Conservation (phyloP, 2,797 vertebrate genomes). For the Sparidentex hasta region DNA sequence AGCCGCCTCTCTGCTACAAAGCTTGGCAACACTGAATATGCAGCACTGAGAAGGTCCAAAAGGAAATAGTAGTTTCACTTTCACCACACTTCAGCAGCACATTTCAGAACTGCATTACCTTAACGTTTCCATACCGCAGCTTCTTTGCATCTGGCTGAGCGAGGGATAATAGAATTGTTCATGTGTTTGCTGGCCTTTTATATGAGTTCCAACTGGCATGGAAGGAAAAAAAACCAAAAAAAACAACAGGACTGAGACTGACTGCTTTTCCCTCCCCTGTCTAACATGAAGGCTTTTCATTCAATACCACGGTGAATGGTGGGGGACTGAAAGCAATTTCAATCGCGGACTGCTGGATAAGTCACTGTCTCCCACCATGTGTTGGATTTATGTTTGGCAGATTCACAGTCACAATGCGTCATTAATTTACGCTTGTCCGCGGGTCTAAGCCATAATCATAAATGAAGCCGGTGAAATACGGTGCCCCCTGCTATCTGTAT, state of each 20-base stretch:
- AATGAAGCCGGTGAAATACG: constrained; percentile 78
- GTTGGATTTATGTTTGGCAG: constrained; percentile 79
- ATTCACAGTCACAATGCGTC: constrained; percentile 81
- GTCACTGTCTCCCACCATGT: constrained; percentile 66
- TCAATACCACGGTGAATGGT: constrained; percentile 64
- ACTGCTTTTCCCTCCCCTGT: constrained; percentile 61
- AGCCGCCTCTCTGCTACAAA: not conserved
- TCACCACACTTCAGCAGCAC: not conserved
- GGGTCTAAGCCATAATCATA: constrained; percentile 79
- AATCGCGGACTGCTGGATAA: constrained; percentile 66
- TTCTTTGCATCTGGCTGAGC: constrained; percentile 8
- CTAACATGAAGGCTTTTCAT: constrained; percentile 56
- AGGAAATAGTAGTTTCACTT: not conserved
- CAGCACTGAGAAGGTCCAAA: not conserved
- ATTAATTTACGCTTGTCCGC: constrained; percentile 82
- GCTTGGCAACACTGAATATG: not conserved
- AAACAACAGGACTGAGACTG: constrained; percentile 47
- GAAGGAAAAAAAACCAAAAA: constrained; percentile 22
- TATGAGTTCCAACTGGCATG: constrained; percentile 58
- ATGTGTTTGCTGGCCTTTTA: constrained; percentile 44
- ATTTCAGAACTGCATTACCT: not conserved
- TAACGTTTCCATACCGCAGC: constrained; percentile 4
- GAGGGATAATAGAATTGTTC: constrained; percentile 32
- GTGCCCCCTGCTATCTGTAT: constrained; percentile 59
- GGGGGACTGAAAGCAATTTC: constrained; percentile 70